Evolutionary conservation across 2,797 vertebrate genomes (phyloP).

Genomic region (Selene dorsalis): DNA sequence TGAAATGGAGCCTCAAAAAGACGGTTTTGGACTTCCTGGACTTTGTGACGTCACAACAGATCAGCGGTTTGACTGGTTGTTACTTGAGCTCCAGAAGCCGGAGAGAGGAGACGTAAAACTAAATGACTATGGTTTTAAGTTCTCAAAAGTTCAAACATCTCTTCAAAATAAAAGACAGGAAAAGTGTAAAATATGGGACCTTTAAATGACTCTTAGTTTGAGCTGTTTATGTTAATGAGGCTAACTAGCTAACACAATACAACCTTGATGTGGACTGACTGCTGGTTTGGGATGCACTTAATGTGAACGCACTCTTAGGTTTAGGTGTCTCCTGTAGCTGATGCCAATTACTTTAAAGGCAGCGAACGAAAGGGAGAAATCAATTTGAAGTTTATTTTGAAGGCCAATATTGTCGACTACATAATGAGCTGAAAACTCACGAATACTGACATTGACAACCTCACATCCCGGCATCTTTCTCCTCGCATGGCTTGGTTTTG

Average conservation of each 20-base stretch:
- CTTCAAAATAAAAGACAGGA: no score
- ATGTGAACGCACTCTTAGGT: not conserved
- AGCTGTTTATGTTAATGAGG: not conserved
- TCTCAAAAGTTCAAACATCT: no score
- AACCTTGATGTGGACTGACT: not conserved
- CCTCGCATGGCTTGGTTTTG: not conserved
- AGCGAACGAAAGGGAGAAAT: not conserved
- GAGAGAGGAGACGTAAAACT: no score
- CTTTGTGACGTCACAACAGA: no score
- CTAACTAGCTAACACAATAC: not conserved
- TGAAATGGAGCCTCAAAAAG: no score
- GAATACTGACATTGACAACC: constrained; percentile 15
- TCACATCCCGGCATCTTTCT: not conserved
- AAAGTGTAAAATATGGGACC: not conserved
- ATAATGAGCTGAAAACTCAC: no score
- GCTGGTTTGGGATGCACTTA: not conserved
- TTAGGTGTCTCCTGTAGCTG: not conserved
- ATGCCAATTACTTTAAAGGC: constrained; percentile 8
- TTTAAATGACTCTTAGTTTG: not conserved
- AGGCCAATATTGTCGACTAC: constrained; percentile 7
- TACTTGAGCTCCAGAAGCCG: no score
- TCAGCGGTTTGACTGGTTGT: no score
- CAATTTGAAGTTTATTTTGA: not conserved
- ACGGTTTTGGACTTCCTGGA: no score
- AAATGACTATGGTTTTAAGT: no score